A percentile compares a stretch with the other conserved stretches of the same genome.
Conservation (phyloP, 2,888 invertebrate species). For the Perdita meconis region DNA sequence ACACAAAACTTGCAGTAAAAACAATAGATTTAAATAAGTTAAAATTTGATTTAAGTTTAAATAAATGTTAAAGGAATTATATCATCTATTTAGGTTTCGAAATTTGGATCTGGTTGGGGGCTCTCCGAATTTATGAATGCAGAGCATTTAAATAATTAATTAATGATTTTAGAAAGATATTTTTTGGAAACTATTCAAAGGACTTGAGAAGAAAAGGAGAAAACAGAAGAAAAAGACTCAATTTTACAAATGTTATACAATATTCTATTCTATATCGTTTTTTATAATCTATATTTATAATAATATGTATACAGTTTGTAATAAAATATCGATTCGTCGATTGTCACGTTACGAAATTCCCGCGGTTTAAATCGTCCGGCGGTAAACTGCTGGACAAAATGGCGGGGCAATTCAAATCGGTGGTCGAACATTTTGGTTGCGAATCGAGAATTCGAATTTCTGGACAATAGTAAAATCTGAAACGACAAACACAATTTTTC, state of each 20-base stretch:
- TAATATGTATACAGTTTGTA: constrained; percentile 36
- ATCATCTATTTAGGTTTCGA: constrained; percentile 68
- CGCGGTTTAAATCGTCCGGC: background rate
- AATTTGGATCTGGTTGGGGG: constrained; percentile 76
- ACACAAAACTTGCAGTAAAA: too few species aligned
- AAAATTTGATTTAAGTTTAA: constrained; percentile 1
- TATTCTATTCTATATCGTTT: constrained; percentile 17
- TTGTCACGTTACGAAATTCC: constrained; percentile 19
- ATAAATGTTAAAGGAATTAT: background rate
- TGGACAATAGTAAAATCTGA: constrained; percentile 62
- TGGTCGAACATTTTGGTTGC: constrained; percentile 32
- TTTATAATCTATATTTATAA: constrained; percentile 41
- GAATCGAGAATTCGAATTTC: constrained; percentile 67
- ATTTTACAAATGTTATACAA: constrained; percentile 3
- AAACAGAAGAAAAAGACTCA: too few species aligned
- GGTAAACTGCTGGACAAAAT: constrained; percentile 39
- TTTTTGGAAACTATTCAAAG: background rate
- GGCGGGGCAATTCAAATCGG: constrained; percentile 46
- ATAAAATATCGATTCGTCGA: constrained; percentile 36
- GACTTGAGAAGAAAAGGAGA: too few species aligned
- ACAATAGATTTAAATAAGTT: too few species aligned
- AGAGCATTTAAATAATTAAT: constrained; percentile 69
- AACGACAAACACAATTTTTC: constrained; percentile 28
- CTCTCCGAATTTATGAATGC: constrained; percentile 73
- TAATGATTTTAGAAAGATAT: too few species aligned